Percentiles rank a stretch among this genome's conserved stretches.
Conservation (phyloP, 35 echinoderm and acorn worm species). For the Apostichopus japonicus region DNA sequence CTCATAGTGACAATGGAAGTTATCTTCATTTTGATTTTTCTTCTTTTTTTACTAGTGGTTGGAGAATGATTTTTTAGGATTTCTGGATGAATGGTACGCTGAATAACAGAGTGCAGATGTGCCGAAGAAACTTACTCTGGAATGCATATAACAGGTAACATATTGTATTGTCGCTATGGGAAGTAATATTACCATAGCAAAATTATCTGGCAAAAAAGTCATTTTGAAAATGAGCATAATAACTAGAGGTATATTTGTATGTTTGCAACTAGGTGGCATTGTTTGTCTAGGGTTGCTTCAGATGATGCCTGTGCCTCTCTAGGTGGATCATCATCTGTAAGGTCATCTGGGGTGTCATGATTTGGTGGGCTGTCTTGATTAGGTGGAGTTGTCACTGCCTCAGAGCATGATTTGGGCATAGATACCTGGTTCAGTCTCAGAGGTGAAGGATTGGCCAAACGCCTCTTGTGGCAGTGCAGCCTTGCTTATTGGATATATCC, state of each 20-base stretch:
- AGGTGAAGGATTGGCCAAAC: not conserved
- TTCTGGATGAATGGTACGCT: slow-evolving; percentile 58
- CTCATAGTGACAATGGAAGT: too few relatives aligned
- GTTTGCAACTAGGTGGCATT: not conserved
- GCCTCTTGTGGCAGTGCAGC: slow-evolving; percentile 35
- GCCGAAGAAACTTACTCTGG: slow-evolving; percentile 43
- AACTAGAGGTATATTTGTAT: not conserved
- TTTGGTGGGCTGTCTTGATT: too few relatives aligned
- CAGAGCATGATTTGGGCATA: too few relatives aligned
- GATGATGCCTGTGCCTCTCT: too few relatives aligned
- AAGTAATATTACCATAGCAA: not conserved
- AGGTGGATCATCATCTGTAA: too few relatives aligned
- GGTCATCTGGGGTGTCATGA: too few relatives aligned
- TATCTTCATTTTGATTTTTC: not conserved
- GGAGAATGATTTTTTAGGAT: slow-evolving; percentile 52
- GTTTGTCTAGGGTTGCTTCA: not conserved
- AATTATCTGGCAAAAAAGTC: not conserved
- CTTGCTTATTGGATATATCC: slow-evolving; percentile 25
- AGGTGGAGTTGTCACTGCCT: too few relatives aligned
- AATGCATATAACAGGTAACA: slow-evolving; percentile 58
- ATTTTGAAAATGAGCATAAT: too few relatives aligned
- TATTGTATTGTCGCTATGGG: not conserved
- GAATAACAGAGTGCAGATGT: not conserved
- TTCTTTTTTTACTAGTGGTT: slow-evolving; percentile 61
- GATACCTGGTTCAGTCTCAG: too few relatives aligned